Conservation (phyloP, 2,888 invertebrate genomes). For the Drosophila mercatorum region DNA sequence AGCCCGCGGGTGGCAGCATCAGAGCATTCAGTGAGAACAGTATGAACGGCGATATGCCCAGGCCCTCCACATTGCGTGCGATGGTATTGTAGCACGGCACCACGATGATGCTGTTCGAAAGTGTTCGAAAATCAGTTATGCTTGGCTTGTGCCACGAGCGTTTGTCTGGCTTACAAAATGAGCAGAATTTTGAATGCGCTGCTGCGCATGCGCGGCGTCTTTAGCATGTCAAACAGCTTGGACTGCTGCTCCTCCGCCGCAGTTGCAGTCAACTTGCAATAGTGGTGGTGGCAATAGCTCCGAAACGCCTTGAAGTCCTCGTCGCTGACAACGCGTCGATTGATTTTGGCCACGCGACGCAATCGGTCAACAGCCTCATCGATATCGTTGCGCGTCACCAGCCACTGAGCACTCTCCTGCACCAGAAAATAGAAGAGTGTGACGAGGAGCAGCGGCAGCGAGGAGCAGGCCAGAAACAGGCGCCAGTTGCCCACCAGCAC, state of each 20-base stretch:
- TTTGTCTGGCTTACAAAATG: constrained; percentile 85
- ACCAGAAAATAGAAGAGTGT: constrained; percentile 85
- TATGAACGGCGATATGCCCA: constrained; percentile 85
- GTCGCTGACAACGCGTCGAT: constrained; percentile 84
- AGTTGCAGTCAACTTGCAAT: constrained; percentile 84
- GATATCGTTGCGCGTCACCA: constrained; percentile 85
- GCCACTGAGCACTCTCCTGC: constrained; percentile 85
- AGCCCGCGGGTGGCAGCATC: constrained; percentile 86
- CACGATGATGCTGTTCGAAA: constrained; percentile 85
- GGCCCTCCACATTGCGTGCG: constrained; percentile 86
- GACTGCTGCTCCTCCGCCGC: constrained; percentile 29
- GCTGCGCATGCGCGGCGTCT: constrained; percentile 85
- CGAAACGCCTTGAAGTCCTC: constrained; percentile 69
- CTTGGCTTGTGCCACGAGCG: neutral
- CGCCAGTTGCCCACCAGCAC: constrained; percentile 85
- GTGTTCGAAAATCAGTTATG: neutral
- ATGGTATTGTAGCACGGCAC: constrained; percentile 86
- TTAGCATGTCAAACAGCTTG: constrained; percentile 84
- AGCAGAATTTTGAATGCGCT: constrained; percentile 86
- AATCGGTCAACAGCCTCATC: constrained; percentile 86
- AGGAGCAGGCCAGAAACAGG: constrained; percentile 85
- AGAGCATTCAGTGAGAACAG: constrained; percentile 86
- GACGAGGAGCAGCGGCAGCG: constrained; percentile 85
- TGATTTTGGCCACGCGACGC: constrained; percentile 85
- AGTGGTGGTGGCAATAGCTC: constrained; percentile 81